Evolutionary conservation across 2,797 vertebrate genomes (phyloP), one percentile per base, ranked within the genome.

Genomic region (Poecilia velifera): DNA sequence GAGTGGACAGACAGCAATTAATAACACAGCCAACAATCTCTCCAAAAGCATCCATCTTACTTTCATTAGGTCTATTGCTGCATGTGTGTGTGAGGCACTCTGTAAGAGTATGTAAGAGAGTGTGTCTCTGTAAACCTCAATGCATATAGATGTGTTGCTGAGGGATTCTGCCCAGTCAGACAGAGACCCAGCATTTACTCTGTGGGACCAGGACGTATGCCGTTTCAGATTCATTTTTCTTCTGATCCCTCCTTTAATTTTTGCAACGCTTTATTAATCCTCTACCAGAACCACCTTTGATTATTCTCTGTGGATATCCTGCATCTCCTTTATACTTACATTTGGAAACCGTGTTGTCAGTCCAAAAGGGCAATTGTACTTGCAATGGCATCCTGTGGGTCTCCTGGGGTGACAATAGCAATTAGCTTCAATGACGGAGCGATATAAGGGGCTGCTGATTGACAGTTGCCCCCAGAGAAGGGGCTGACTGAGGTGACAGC

Each of bases 1-100:
- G 96, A 96, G 94, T 94, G 93, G 96, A 97, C 96, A 95, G 96
- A 94, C 94, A 96, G 96, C 94, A 96, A 96, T 96, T 97, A 97
- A 97, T 96, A 97, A 95, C 87, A 94, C 92, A 90, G 94, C 95
- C 95, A 95, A 96, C 94, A 95, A 91, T 93, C 91, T 94, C 94
- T 94, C 93, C 88, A 91, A 96, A 91, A 85, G 90, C 94, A 96
- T 96, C 93, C 94, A 97, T 95, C 94, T 95, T 95, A 91, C 91
- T 94, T 95, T 95, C 95, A 95, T 96, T 96, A 94, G 92, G 89
- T 92, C 93, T 94, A 93, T 93, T 93, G 92, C 92, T 86, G 79
- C 79, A 86, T 86, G 81, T 84, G 85, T 84, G 85, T 87, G 87
- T 78, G 88, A 86, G 55, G 68, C 83, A 81, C 87, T 85, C 74